Evolutionary conservation across 1,140 invertebrate genomes (phyloP).

Genomic region (Rhopalosiphum maidis): DNA sequence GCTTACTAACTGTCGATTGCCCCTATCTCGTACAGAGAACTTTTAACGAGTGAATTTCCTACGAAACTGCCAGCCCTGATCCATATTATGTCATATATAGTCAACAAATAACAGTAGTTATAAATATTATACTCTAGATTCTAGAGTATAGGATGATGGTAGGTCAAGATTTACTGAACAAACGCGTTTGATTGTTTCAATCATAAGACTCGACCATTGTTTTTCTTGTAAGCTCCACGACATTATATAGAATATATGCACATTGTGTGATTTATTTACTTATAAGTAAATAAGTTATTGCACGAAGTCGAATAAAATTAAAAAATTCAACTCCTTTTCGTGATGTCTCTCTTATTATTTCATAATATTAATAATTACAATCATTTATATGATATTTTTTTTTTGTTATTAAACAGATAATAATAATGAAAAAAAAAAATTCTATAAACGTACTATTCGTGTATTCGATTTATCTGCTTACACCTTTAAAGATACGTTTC

Average conservation of each 20-base stretch:
- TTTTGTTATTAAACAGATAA: too few relatives aligned
- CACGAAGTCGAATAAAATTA: neutral
- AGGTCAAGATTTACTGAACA: neutral
- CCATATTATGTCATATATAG: neutral
- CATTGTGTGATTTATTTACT: neutral
- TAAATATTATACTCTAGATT: neutral
- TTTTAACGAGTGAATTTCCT: neutral
- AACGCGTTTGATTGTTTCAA: neutral
- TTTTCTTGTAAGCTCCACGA: too few relatives aligned
- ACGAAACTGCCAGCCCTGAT: too few relatives aligned
- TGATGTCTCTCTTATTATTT: neutral
- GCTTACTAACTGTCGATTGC: neutral
- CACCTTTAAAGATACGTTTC: neutral
- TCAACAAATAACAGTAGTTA: neutral
- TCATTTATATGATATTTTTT: too few relatives aligned
- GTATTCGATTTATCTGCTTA: neutral
- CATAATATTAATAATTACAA: too few relatives aligned
- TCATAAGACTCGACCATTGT: too few relatives aligned
- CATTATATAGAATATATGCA: neutral
- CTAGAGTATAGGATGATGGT: neutral
- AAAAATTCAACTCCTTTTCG: neutral
- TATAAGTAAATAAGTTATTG: neutral
- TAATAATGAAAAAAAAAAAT: neutral
- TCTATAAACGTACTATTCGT: neutral
- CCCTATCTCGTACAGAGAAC: neutral